Conservation (phyloP, 2,113 vertebrate species). For the Triplophysa siluroides region DNA sequence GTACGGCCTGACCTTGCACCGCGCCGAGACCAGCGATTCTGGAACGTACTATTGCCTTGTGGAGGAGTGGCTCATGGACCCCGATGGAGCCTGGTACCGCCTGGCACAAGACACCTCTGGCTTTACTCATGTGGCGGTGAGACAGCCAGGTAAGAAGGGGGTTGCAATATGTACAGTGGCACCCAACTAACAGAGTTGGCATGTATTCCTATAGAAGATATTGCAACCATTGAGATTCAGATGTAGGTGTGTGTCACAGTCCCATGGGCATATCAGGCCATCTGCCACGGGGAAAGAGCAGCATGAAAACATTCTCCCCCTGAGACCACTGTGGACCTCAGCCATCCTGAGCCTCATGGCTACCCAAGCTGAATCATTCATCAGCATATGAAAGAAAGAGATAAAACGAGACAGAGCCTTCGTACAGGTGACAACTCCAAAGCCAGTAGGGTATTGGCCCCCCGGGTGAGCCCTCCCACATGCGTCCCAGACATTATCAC, state of each 20-base stretch:
- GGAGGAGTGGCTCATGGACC: conserved; percentile 93
- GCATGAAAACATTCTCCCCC: conserved; percentile 49
- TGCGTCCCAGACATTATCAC: not conserved
- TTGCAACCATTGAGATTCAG: conserved; percentile 8
- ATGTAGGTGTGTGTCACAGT: conserved; percentile 33
- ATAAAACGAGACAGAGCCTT: not conserved
- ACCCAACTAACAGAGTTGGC: not conserved
- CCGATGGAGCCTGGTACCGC: conserved; percentile 84
- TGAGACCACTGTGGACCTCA: conserved; percentile 35
- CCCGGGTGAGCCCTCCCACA: not conserved
- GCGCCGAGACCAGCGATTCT: conserved; percentile 86
- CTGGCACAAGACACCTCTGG: conserved; percentile 85
- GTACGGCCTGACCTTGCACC: conserved; percentile 88
- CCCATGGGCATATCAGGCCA: conserved; percentile 42
- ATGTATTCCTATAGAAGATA: conserved; percentile 2
- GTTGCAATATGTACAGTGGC: conserved; percentile 12
- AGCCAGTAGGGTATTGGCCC: conserved; percentile 8
- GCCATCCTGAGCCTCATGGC: conserved; percentile 28
- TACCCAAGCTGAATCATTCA: conserved; percentile 57
- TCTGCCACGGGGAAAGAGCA: conserved; percentile 46
- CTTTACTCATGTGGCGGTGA: conserved; percentile 84
- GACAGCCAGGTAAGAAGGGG: conserved; percentile 82
- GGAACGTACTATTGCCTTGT: conserved; percentile 96
- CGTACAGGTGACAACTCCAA: conserved; percentile 19
- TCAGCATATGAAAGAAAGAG: conserved; percentile 48